Evolutionary conservation across 2,797 vertebrate genomes (phyloP), one percentile per base, ranked within the genome.

Genomic region (Spondyliosoma cantharus): DNA sequence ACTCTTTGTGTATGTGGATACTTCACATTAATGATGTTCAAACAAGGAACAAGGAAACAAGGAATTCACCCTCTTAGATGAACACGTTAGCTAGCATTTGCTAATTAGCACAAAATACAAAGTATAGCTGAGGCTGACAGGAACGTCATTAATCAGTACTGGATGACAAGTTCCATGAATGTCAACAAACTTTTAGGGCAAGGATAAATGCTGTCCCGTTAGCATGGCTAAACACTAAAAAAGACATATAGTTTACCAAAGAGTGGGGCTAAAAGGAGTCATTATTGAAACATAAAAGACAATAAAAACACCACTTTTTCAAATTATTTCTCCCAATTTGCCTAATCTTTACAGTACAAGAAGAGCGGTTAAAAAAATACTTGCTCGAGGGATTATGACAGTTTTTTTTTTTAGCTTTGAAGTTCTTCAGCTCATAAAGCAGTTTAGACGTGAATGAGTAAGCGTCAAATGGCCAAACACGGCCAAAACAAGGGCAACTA

Each of bases 281-380:
- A 37, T 53, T 20, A 43, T 63, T 27, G 29, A 74, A 68, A 48
- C 49, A 43, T 5, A 1, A 49, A n/a, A 58, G 19, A 12, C 15
- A 43, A 58, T 17, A 43, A 3, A 65, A 76, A 72, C 46, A 4
- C 17, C 43, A n/a, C 7, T 63, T 45, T 58, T 64, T 13, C 15
- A 68, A 45, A 50, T 7, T 48, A 54, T 20, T 45, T n/a, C 43
- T 66, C 46, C 16, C 52, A 57, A 63, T 82, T 49, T 43, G 5
- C 50, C 22, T 24, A 0, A 71, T 58, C 50, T 61, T 71, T 60
- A 57, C 12, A 58, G 52, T 27, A 68, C 11, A 54, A 54, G 58
- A 57, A 65, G 61, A 72, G 53, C 29, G 42, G 65, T 37, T 25
- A 14, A 61, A 72, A 22, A 62, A 9, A 45, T 20, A 76, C 7